Percentiles rank a stretch among this genome's conserved stretches.
These are phyloP conservation scores for Stenoptilia bipunctidactyla DNA, from an alignment of 2,888 invertebrate genomes.

Conservation along the genomic window DNA sequence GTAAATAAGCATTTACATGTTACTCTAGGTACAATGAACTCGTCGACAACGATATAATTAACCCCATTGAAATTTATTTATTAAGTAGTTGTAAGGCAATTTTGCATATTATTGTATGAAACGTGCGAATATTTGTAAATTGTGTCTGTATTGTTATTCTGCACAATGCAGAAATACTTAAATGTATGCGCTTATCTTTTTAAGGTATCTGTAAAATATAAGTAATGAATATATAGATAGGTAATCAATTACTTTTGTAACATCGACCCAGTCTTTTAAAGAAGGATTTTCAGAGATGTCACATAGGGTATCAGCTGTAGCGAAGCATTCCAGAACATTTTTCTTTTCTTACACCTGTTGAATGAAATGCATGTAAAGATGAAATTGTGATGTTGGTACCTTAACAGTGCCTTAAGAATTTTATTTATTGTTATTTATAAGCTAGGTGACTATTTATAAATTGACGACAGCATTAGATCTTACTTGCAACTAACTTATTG, in stretches of 20 bases:
- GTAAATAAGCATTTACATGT: constrained; percentile 43
- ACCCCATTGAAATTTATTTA: constrained; percentile 52
- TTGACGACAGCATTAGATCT: constrained; percentile 49
- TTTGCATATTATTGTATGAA: constrained; percentile 46
- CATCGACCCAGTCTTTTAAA: background rate
- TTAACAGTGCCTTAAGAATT: constrained; percentile 65
- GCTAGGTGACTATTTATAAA: constrained; percentile 59
- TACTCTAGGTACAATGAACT: constrained; percentile 21
- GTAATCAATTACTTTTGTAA: constrained; percentile 3
- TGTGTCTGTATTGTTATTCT: constrained; percentile 71
- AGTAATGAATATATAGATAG: constrained; percentile 16
- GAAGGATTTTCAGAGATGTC: constrained; percentile 21
- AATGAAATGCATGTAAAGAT: constrained; percentile 27
- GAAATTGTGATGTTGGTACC: constrained; percentile 66
- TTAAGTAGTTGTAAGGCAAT: constrained; percentile 50
- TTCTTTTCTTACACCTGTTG: constrained; percentile 23
- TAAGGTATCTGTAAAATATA: constrained; percentile 46
- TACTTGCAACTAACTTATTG: constrained; percentile 23
- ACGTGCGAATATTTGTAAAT: constrained; percentile 62
- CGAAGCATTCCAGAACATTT: constrained; percentile 58
- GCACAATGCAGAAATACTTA: constrained; percentile 71
- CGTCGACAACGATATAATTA: constrained; percentile 29
- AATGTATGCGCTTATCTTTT: constrained; percentile 67
- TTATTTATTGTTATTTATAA: constrained; percentile 68
- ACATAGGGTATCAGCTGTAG: constrained; percentile 37